These are phyloP conservation scores for Tadarida brasiliensis DNA, from an alignment of 2,797 vertebrate genomes.

Conservation along the genomic window DNA sequence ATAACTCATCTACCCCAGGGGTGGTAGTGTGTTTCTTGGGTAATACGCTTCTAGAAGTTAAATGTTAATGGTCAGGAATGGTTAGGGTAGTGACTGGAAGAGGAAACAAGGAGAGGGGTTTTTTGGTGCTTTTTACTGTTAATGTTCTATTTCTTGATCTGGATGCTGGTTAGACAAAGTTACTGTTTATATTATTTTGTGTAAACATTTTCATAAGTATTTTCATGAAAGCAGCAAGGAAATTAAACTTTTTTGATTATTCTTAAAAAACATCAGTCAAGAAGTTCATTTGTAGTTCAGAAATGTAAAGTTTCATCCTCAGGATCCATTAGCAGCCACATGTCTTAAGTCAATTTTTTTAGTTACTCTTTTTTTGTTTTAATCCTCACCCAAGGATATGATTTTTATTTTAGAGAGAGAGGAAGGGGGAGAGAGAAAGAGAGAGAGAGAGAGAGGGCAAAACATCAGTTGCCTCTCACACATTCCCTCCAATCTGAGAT, in stretches of 20 bases:
- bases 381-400: no score
- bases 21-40: not conserved
- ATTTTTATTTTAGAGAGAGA: no score
- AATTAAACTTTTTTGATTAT: conserved; percentile 43
- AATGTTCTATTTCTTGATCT: not conserved
- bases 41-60: not conserved
- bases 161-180: not conserved
- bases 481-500: no score
- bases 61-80: not conserved
- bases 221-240: conserved; percentile 32
- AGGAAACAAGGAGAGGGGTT: not conserved
- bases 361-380: no score
- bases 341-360: not conserved
- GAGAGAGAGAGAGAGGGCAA: no score
- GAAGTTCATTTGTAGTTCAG: conserved; percentile 10
- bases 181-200: conserved; percentile 40
- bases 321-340: not conserved
- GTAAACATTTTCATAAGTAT: not conserved
- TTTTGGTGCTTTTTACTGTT: not conserved
- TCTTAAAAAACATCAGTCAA: not conserved
- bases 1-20: not conserved
- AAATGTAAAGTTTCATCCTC: not conserved
- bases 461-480: no score
- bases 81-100: not conserved
- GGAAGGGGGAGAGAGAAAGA: no score